Evolutionary conservation across 1,140 invertebrate genomes (phyloP).

Genomic region (Theocolax elegans): DNA sequence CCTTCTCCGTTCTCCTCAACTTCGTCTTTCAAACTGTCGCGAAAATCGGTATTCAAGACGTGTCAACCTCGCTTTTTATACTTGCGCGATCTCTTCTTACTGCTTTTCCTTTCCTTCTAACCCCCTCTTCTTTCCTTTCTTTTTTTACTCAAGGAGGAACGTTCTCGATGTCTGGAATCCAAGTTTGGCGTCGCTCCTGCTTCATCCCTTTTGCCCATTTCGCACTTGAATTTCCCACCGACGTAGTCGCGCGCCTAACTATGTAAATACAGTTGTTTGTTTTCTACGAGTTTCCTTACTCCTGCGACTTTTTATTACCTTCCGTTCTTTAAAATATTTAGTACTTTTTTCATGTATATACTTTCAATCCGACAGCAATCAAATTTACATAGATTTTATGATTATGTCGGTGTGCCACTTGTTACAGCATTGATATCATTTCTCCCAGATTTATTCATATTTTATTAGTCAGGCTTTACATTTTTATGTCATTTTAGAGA

Average conservation of each 20-base stretch:
- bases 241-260: background rate
- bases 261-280: slow-evolving; percentile 21
- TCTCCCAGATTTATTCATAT: no score
- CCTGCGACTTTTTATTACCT: no score
- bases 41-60: slow-evolving; percentile 23
- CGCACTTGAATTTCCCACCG: slow-evolving; percentile 3
- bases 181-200: background rate
- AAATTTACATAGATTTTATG: no score
- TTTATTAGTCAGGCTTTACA: no score
- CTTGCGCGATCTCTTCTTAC: background rate
- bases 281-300: background rate
- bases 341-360: no score
- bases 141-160: background rate
- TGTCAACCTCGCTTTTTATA: slow-evolving; percentile 11
- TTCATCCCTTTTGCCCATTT: background rate
- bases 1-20: no score
- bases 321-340: no score
- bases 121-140: background rate
- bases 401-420: no score
- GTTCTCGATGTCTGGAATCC: background rate
- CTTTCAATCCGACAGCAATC: slow-evolving; percentile 4
- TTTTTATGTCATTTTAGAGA: no score
- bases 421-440: no score
- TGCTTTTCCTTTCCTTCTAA: background rate
- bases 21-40: no score